Evolutionary conservation across 2,888 invertebrate species (phyloP), one percentile per base, ranked within the genome.

Genomic region (Copidosoma aretas): DNA sequence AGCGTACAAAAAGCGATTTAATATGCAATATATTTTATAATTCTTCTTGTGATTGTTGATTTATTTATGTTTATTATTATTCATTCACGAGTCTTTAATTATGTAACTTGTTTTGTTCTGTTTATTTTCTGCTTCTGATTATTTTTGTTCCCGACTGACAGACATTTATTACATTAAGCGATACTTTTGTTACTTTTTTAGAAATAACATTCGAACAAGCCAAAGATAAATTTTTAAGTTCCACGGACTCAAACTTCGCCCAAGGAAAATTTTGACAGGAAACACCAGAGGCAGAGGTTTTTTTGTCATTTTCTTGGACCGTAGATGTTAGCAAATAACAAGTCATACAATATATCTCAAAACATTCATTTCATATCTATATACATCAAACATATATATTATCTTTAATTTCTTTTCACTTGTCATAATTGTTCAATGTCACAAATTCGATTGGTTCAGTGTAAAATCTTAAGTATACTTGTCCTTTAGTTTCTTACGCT

Each of bases 221-320:
- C 63, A 64, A 63, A 64, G 64, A 64, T 69, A 69, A 61, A 58
- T 69, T 69, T 69, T 69, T 69, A 65, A 65, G 57, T 65, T 60
- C 68, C 60, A 64, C 57, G 68, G 68, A 68, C 64, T 64, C 60
- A 64, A 60, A 68, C 60, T 64, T 60, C 68, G 60, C 57, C n/a
- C 43, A 54, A 57, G 64, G 54, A 64, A 68, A 59, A 60, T 65
- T 65, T 15, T 15, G 64, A 51, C 69, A 61, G 52, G 69, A 61
- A 32, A 69, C 64, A 24, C 60, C 69, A 53, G 43, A 69, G 17
- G 32, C 22, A 43, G 52, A 61, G 64, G 64, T 64, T 65, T 68
- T 32, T 68, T 68, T 60, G 60, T 64, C 43, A 58, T 53, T 61
- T 64, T 69, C 58, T 61, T 65, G 56, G 61, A 65, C 64, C 64